Percentiles rank a stretch among this genome's conserved stretches.
These are phyloP conservation scores for Plodia interpunctella DNA, from an alignment of 1,140 invertebrate genomes.

Conservation along the genomic window DNA sequence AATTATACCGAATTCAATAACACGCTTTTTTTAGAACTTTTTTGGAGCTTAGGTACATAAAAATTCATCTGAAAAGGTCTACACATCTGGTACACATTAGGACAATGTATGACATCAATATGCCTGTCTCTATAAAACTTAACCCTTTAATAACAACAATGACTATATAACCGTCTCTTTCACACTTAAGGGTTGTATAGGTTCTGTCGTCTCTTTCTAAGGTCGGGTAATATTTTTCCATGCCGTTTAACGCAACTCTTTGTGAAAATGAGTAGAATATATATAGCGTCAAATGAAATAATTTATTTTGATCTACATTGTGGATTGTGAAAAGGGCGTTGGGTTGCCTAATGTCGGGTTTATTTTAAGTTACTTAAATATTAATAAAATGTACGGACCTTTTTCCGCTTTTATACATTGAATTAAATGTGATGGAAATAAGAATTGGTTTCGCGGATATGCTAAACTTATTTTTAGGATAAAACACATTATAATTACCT, in stretches of 20 bases:
- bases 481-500: too few relatives aligned
- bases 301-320: conserved; percentile 31
- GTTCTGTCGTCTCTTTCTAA: conserved; percentile 13
- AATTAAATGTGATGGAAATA: too few relatives aligned
- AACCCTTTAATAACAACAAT: conserved; percentile 11
- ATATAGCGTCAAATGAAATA: conserved; percentile 30
- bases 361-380: not conserved
- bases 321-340: conserved; percentile 12
- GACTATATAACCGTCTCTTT: conserved; percentile 14
- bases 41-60: not conserved
- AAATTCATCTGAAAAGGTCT: not conserved
- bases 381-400: too few relatives aligned
- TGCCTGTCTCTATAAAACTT: conserved; percentile 15
- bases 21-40: too few relatives aligned
- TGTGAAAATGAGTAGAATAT: conserved; percentile 28
- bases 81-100: conserved; percentile 26
- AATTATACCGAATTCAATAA: too few relatives aligned
- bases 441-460: too few relatives aligned
- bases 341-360: not conserved
- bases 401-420: too few relatives aligned
- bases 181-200: not conserved
- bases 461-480: too few relatives aligned
- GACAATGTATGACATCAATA: conserved; percentile 30
- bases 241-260: conserved; percentile 16
- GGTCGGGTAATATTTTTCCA: conserved; percentile 26